Evolutionary conservation across 2,113 vertebrate genomes (phyloP).

Genomic region (Phrynosoma platyrhinos): DNA sequence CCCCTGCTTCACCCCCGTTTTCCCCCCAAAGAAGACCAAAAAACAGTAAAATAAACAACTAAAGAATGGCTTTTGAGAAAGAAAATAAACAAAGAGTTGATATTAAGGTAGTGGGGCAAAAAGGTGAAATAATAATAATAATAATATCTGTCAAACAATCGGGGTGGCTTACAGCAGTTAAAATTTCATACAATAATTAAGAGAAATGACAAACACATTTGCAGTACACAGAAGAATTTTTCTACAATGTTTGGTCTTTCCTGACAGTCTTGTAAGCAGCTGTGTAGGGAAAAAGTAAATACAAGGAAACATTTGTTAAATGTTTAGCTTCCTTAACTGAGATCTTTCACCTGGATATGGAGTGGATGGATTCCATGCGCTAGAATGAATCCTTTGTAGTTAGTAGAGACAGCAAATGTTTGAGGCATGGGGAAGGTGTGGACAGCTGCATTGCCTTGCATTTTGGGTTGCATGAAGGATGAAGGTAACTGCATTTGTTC

Average conservation of each 20-base stretch:
- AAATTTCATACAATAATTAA: neutral
- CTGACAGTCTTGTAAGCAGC: conserved; percentile 56
- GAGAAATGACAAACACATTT: conserved; percentile 61
- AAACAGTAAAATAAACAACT: too few species aligned
- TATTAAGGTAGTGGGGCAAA: conserved; percentile 54
- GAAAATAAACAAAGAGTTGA: conserved; percentile 28
- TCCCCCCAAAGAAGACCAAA: too few species aligned
- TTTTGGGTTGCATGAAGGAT: conserved; percentile 1
- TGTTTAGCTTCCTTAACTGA: conserved; percentile 58
- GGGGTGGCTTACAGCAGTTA: too few species aligned
- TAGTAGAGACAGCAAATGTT: conserved; percentile 69
- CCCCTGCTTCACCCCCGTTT: too few species aligned
- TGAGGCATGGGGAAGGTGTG: conserved; percentile 52
- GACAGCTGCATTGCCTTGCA: neutral
- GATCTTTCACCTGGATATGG: conserved; percentile 70
- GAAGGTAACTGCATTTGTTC: conserved; percentile 35
- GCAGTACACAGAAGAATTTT: conserved; percentile 58
- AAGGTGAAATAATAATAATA: too few species aligned
- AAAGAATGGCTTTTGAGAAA: neutral
- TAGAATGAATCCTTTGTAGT: conserved; percentile 66
- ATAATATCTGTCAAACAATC: neutral
- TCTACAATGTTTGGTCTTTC: conserved; percentile 62
- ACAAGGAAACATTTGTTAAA: conserved; percentile 65
- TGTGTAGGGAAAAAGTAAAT: conserved; percentile 54
- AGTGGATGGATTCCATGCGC: conserved; percentile 68